Conservation (phyloP, 1,140 invertebrate genomes). For the Babylonia areolata region DNA sequence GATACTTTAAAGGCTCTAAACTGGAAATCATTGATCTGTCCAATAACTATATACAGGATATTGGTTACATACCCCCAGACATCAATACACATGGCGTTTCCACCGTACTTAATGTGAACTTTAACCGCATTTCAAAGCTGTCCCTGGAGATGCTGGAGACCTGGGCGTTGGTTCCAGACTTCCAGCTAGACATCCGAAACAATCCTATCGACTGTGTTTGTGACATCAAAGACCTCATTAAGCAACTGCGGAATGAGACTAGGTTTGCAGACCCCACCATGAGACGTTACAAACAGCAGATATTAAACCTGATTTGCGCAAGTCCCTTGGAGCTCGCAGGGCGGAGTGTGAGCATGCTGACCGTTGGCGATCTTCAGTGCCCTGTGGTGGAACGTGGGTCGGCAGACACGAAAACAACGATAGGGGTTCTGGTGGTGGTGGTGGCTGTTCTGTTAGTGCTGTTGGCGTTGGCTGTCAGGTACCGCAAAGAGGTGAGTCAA, state of each 20-base stretch:
- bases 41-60: constrained; percentile 26
- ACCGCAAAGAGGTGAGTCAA: not conserved
- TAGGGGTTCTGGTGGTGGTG: not conserved
- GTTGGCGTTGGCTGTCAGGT: not conserved
- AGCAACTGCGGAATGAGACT: constrained; percentile 1
- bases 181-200: constrained; percentile 38
- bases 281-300: not conserved
- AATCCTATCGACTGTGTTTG: constrained; percentile 45
- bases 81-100: too few species aligned
- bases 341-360: not conserved
- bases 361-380: not conserved
- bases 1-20: too few species aligned
- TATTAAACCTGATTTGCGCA: constrained; percentile 1
- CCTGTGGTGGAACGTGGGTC: not conserved
- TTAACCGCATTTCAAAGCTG: constrained; percentile 40
- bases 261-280: not conserved
- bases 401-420: too few species aligned
- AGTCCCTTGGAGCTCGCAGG: not conserved
- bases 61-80: not conserved
- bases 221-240: constrained; percentile 2
- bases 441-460: too few species aligned
- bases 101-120: not conserved
- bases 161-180: constrained; percentile 22
- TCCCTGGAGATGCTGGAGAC: constrained; percentile 25
- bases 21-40: not conserved